These are phyloP conservation scores for Cathartes aura DNA, from an alignment of 2,113 vertebrate genomes.

Conservation along the genomic window DNA sequence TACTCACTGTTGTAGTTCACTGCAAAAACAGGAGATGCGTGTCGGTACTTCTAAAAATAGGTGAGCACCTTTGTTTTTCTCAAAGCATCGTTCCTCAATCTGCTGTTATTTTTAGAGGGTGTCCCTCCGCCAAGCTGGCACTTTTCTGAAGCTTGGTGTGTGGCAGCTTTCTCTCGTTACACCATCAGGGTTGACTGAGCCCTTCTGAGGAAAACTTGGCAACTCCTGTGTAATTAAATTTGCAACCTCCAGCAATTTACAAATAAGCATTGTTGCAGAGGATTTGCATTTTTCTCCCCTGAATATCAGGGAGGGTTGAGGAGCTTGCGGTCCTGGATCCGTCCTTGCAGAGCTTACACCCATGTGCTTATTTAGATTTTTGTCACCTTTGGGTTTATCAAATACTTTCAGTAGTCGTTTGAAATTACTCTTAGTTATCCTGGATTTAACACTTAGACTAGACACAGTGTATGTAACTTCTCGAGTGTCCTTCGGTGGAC, in stretches of 20 bases:
- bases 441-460: not conserved
- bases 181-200: not conserved
- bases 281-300: not conserved
- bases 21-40: not conserved
- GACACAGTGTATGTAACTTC: not conserved
- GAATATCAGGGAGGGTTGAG: fast-evolving
- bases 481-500: not conserved
- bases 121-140: not conserved
- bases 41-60: not conserved
- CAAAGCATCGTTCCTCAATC: not conserved
- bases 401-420: not conserved
- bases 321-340: fast-evolving
- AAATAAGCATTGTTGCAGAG: not conserved
- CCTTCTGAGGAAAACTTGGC: not conserved
- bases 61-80: constrained; percentile 15
- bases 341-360: fast-evolving
- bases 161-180: not conserved
- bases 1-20: not conserved
- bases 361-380: not conserved
- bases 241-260: not conserved
- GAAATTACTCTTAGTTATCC: not conserved
- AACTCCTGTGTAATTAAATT: not conserved
- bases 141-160: not conserved
- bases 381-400: not conserved
- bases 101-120: constrained; percentile 2